These are phyloP conservation scores for Sardinella longiceps DNA, from an alignment of 2,797 vertebrate genomes.

Conservation along the genomic window DNA sequence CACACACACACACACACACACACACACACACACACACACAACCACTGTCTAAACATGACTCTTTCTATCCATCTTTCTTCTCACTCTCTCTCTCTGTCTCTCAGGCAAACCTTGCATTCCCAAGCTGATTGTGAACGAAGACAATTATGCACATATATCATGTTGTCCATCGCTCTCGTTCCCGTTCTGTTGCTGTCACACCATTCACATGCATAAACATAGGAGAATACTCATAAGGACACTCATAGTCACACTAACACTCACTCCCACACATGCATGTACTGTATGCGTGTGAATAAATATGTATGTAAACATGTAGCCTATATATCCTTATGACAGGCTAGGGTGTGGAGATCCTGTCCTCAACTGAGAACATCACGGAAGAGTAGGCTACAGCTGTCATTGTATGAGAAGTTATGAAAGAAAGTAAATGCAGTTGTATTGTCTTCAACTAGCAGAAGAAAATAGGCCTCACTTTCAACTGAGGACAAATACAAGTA, in stretches of 20 bases:
- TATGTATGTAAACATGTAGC: background rate
- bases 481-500: background rate
- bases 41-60: constrained; percentile 42
- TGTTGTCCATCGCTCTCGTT: too few species aligned
- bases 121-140: background rate
- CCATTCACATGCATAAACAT: background rate
- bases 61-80: background rate
- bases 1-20: too few species aligned
- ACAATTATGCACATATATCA: too few species aligned
- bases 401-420: too few species aligned
- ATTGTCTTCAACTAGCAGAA: too few species aligned
- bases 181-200: too few species aligned
- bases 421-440: too few species aligned
- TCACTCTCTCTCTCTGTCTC: background rate
- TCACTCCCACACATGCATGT: too few species aligned
- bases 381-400: too few species aligned
- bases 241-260: background rate
- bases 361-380: background rate
- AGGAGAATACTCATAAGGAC: background rate
- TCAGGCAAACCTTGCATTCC: background rate
- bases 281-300: background rate
- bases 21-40: too few species aligned
- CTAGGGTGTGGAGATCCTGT: background rate
- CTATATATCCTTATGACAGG: background rate
- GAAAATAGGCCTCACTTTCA: too few species aligned